Evolutionary conservation across 2,113 vertebrate genomes (phyloP).

Genomic region (Euleptes europaea): DNA sequence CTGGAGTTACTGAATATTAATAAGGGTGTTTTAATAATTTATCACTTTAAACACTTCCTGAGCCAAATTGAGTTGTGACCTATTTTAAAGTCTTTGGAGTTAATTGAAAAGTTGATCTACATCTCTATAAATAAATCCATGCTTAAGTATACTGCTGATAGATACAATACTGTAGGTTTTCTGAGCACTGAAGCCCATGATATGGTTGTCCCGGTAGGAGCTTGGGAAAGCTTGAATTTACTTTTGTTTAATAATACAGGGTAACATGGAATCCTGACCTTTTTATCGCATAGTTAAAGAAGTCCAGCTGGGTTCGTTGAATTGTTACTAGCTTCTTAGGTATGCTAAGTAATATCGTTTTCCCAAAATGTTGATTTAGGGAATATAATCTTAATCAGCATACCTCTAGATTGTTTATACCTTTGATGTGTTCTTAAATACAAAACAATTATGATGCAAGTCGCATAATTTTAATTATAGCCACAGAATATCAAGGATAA

Average conservation of each 20-base stretch:
- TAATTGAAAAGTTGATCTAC: neutral
- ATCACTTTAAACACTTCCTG: no score
- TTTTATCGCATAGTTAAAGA: neutral
- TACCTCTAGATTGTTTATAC: neutral
- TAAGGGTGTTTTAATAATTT: neutral
- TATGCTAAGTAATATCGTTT: neutral
- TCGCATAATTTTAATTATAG: neutral
- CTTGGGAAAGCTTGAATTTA: neutral
- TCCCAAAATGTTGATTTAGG: neutral
- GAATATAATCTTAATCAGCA: neutral
- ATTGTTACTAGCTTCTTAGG: neutral
- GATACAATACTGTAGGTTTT: neutral
- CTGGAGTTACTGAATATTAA: neutral
- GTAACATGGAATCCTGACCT: neutral
- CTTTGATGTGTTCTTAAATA: no score
- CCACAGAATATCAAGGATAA: neutral
- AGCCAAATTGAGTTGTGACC: neutral
- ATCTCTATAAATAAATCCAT: neutral
- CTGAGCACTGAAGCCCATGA: neutral
- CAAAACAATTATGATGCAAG: neutral
- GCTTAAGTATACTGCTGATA: neutral
- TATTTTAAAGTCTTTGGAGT: neutral
- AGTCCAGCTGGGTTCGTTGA: neutral
- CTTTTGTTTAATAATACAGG: neutral
- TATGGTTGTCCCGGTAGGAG: neutral